Percentiles rank a stretch among this genome's conserved stretches.
Evolutionary conservation across 2,888 invertebrate genomes (phyloP).

Genomic region (Lepidocyrtoides sp.): DNA sequence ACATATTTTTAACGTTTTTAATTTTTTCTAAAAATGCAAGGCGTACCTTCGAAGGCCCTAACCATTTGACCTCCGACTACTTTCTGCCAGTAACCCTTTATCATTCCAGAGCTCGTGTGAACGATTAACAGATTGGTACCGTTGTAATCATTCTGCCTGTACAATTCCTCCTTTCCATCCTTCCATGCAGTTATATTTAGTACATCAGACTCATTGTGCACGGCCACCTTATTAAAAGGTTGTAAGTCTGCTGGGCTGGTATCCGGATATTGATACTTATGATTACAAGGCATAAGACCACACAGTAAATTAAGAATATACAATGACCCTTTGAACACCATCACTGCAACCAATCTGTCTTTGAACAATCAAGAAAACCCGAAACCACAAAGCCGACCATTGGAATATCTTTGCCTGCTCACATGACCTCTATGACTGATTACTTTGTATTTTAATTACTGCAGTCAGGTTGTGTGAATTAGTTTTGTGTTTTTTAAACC

Average conservation of each 20-base stretch:
- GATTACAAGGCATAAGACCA: constrained; percentile 81
- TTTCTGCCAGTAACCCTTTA: constrained; percentile 79
- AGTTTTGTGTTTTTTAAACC: not conserved
- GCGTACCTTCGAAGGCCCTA: constrained; percentile 81
- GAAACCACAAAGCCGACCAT: constrained; percentile 43
- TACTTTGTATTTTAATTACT: constrained; percentile 1
- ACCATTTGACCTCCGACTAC: constrained; percentile 79
- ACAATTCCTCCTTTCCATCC: constrained; percentile 32
- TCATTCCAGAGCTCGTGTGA: constrained; percentile 49
- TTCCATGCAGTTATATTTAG: constrained; percentile 14
- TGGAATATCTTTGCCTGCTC: not conserved
- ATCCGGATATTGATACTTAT: constrained; percentile 74
- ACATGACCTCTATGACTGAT: not conserved
- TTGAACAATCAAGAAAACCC: constrained; percentile 24
- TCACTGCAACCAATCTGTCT: constrained; percentile 47
- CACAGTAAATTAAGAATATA: constrained; percentile 81
- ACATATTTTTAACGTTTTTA: not conserved
- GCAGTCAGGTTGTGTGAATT: not conserved
- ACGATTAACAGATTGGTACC: constrained; percentile 62
- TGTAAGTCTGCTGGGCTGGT: constrained; percentile 51
- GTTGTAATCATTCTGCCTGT: constrained; percentile 35
- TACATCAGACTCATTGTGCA: constrained; percentile 22
- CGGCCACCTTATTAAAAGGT: not conserved
- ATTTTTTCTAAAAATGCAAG: not conserved
- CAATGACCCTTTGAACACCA: constrained; percentile 79